phyloP scores from a whole-genome alignment of 1,140 invertebrate genomes.

The Nasonia vitripennis region DNA sequence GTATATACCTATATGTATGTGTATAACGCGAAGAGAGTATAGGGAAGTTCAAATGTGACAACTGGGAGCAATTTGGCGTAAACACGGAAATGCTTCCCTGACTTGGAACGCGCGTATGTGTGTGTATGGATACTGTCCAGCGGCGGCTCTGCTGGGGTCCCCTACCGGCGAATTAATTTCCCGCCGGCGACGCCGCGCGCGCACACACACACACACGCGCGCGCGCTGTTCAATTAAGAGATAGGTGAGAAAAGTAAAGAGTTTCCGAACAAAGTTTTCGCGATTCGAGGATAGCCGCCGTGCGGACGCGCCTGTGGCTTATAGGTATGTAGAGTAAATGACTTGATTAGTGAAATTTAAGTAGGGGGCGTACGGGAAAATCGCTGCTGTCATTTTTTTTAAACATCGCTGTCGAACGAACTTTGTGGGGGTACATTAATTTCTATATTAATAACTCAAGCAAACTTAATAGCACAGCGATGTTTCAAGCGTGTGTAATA shows the following conservation, averaged over 20 bases:
- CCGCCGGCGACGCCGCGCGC: slow-evolving; percentile 34
- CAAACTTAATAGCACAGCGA: too few relatives aligned
- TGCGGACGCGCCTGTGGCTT: too few relatives aligned
- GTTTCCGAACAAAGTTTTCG: too few relatives aligned
- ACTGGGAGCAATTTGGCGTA: slow-evolving; percentile 59
- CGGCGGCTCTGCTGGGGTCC: neutral
- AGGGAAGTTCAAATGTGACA: slow-evolving; percentile 58
- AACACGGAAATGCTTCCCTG: slow-evolving; percentile 61
- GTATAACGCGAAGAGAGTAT: neutral
- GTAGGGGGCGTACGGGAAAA: too few relatives aligned
- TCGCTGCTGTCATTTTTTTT: too few relatives aligned
- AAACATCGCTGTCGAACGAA: too few relatives aligned
- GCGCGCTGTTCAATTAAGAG: slow-evolving; percentile 50
- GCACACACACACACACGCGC: neutral
- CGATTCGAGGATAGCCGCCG: neutral
- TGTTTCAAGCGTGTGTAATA: too few relatives aligned
- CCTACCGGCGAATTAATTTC: slow-evolving; percentile 57
- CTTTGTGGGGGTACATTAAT: too few relatives aligned
- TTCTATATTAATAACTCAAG: too few relatives aligned
- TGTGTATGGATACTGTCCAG: neutral
- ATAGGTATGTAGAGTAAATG: too few relatives aligned
- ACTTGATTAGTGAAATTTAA: too few relatives aligned
- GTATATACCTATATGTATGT: too few relatives aligned
- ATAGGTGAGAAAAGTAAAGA: slow-evolving; percentile 49
- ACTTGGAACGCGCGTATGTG: neutral